Base-by-base conservation (phyloP, 30 jellyfish, hydroid and myxozoan species). In the Cassiopea xamachana region DNA sequence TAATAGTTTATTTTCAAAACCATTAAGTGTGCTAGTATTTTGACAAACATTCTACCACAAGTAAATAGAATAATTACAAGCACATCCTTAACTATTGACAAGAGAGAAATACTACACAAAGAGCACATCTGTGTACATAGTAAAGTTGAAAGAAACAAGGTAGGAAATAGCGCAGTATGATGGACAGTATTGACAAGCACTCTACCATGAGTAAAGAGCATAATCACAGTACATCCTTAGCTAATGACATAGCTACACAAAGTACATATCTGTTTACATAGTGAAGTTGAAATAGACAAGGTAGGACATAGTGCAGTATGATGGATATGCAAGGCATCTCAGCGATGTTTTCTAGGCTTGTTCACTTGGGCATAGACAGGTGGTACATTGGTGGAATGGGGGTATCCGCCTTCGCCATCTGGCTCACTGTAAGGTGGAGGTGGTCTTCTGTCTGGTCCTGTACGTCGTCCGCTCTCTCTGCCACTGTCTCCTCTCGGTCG, bases 321-420 rank as follows among this genome's bases (percentile, higher is more conserved):
- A 55, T 3, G 64, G 64, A 3, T 3, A 55, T 55, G 12, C 10
- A 55, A 6, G 7, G 64, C 64, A 3, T 3, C 64, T 86, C 67
- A 86, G 19, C 93, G 88, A 75, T 86, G 79, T 60, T 72, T 86
- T 44, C 87, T 58, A n/a, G 93, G 70, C 49, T 86, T 86, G 88
- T 86, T 69, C 43, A 86, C 93, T 49, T 86, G 93, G 45, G 93
- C 93, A 48, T 86, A 86, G 19, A 59, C 93, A 15, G 93, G 93
- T 15, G 88, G 93, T 18, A 17, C 14, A 39, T 49, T 61, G 1
- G 76, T 1, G 2, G 83, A 12, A 39, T 3, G 67, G 1, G 82
- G 82, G 75, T 86, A 75, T 48, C 83, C 93, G 47, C 75, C 87
- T 17, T 64, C 93, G 16, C 76, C 19, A 7, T 15, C 55, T 16